These are phyloP conservation scores for Orycteropus afer DNA, from an alignment of 2,113 vertebrate species.

Conservation along the genomic window DNA sequence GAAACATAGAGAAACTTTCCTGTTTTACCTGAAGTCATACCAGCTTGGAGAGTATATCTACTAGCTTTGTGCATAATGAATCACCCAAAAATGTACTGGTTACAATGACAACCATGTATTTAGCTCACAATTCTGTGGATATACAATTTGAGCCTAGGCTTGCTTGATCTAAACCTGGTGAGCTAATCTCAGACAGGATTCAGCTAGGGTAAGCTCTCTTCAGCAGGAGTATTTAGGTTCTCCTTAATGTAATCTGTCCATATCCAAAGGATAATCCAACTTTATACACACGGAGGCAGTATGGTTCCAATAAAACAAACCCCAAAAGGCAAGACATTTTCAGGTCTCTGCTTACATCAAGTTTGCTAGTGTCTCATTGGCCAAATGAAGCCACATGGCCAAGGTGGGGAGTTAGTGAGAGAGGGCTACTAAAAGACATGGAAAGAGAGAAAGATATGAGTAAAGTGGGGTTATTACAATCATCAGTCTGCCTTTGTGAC, in stretches of 20 bases:
- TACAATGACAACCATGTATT: not conserved
- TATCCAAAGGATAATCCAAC: not conserved
- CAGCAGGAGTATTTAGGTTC: not conserved
- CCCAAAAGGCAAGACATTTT: not conserved
- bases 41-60: not conserved
- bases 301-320: not conserved
- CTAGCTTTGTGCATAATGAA: not conserved
- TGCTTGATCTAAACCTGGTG: not conserved
- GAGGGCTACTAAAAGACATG: accelerated
- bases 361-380: not conserved
- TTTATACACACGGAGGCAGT: not conserved
- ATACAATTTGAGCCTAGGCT: not conserved
- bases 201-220: not conserved
- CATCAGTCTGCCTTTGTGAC: not conserved
- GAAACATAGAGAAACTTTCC: not conserved
- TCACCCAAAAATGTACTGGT: not conserved
- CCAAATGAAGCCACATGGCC: not conserved
- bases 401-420: not conserved
- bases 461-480: not conserved
- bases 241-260: not conserved
- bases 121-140: not conserved
- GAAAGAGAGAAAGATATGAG: not conserved
- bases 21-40: not conserved
- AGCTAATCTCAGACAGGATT: not conserved
- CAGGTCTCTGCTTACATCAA: not conserved